Evolutionary conservation across 2,888 invertebrate genomes (phyloP).

Genomic region (Cyclophora albipunctata): DNA sequence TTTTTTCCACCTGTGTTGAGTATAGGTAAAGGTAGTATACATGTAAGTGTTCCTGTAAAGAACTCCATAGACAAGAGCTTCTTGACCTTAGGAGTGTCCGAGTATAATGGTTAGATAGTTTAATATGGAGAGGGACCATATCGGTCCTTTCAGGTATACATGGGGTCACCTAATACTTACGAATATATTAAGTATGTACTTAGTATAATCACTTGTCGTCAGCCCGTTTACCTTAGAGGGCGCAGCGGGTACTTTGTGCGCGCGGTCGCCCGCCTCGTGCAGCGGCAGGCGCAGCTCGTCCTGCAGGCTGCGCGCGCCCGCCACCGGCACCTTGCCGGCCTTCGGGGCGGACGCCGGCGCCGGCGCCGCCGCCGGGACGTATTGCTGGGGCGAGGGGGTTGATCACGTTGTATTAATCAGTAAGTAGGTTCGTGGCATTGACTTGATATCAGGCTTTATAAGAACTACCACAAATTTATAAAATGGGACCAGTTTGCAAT

Average conservation of each 20-base stretch:
- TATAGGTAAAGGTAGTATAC: not conserved
- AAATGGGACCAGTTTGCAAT: too few relatives aligned
- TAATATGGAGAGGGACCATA: too few relatives aligned
- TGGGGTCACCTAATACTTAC: too few relatives aligned
- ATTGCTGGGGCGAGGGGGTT: conserved; percentile 25
- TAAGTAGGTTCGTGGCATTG: too few relatives aligned
- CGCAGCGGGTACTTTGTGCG: conserved; percentile 39
- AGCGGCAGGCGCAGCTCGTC: conserved; percentile 46
- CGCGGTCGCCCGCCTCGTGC: conserved; percentile 39
- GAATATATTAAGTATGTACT: too few relatives aligned
- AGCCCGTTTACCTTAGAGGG: conserved; percentile 35
- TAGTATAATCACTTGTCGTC: too few relatives aligned
- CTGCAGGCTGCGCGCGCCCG: conserved; percentile 17
- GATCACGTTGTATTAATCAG: too few relatives aligned
- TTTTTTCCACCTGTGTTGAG: conserved; percentile 49
- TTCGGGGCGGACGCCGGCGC: not conserved
- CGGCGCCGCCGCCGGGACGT: conserved; percentile 21
- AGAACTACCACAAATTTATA: too few relatives aligned
- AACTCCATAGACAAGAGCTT: not conserved
- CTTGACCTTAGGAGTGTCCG: not conserved
- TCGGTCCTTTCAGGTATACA: too few relatives aligned
- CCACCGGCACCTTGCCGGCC: not conserved
- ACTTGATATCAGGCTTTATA: too few relatives aligned
- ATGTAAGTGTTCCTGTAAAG: too few relatives aligned
- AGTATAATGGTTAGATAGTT: too few relatives aligned